Percentiles rank a stretch among this genome's conserved stretches.
These are phyloP conservation scores for Macrosteles quadrilineatus DNA, from an alignment of 1,140 invertebrate species.

Conservation along the genomic window DNA sequence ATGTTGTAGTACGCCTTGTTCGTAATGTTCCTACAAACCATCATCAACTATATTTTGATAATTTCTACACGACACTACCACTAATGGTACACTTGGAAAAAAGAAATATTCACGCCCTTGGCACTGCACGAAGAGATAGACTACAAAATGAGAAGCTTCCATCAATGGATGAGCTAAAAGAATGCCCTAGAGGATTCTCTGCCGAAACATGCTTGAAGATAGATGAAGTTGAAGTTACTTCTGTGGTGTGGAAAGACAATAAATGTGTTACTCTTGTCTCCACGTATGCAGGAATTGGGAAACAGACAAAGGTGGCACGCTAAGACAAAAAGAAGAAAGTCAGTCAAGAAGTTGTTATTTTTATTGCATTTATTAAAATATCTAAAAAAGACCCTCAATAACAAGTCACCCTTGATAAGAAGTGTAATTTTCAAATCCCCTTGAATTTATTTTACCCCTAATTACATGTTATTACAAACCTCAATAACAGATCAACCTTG, in stretches of 20 bases:
- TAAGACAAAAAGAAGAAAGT: too few species aligned
- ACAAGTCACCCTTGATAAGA: too few species aligned
- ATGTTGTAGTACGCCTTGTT: slow-evolving; percentile 36
- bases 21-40: slow-evolving; percentile 32
- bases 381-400: too few species aligned
- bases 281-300: background rate
- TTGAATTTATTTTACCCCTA: too few species aligned
- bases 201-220: slow-evolving; percentile 1
- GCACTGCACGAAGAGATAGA: slow-evolving; percentile 39
- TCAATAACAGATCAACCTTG: too few species aligned
- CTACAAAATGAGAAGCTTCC: slow-evolving; percentile 39
- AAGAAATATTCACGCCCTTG: slow-evolving; percentile 38
- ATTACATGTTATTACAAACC: too few species aligned
- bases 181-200: slow-evolving; percentile 14
- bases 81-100: slow-evolving; percentile 38
- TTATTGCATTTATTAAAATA: too few species aligned
- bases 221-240: slow-evolving; percentile 30
- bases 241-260: slow-evolving; percentile 32
- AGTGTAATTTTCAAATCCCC: too few species aligned
- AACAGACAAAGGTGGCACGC: background rate
- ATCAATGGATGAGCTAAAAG: slow-evolving; percentile 35
- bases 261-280: slow-evolving; percentile 16
- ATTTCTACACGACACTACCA: slow-evolving; percentile 37
- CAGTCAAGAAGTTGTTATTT: too few species aligned
- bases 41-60: slow-evolving; percentile 39